Evolutionary conservation across 2,113 vertebrate genomes (phyloP).

Genomic region (Seriola dumerili): DNA sequence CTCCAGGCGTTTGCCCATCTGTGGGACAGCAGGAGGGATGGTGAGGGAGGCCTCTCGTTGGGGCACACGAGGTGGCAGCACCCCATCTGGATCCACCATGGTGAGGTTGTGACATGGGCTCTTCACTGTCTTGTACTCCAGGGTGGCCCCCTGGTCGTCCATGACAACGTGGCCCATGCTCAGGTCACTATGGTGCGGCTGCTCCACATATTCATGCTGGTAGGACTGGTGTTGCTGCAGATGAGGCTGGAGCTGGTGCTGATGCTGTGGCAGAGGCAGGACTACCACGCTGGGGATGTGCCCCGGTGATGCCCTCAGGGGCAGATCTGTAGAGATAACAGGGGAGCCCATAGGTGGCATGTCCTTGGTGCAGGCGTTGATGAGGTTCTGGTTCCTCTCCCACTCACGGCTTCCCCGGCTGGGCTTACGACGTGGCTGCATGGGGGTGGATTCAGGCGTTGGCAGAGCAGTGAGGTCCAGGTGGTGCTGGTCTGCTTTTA

Average conservation of each 20-base stretch:
- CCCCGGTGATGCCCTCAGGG: conserved; percentile 94
- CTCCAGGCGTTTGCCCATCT: conserved; percentile 95
- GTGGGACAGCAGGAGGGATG: conserved; percentile 88
- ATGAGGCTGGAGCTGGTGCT: conserved; percentile 87
- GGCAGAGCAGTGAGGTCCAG: conserved; percentile 94
- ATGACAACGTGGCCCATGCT: conserved; percentile 87
- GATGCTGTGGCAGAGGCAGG: conserved; percentile 90
- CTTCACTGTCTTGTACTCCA: conserved; percentile 97
- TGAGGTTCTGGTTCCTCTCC: conserved; percentile 98
- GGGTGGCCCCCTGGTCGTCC: conserved; percentile 94
- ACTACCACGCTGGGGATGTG: conserved; percentile 97
- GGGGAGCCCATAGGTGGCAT: conserved; percentile 90
- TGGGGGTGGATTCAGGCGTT: conserved; percentile 96
- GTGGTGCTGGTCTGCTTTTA: conserved; percentile 97
- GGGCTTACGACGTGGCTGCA: conserved; percentile 96
- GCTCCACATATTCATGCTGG: conserved; percentile 97
- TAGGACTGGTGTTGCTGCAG: conserved; percentile 92
- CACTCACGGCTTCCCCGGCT: conserved; percentile 95
- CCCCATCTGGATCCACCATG: conserved; percentile 89
- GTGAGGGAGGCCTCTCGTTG: conserved; percentile 95
- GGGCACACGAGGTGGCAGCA: conserved; percentile 93
- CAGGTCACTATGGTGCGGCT: conserved; percentile 88
- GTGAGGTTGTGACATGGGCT: conserved; percentile 91
- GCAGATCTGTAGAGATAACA: conserved; percentile 94
- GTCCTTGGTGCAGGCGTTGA: conserved; percentile 98